Percentiles rank a stretch among this genome's conserved stretches.
Evolutionary conservation across 2,113 vertebrate species (phyloP).

Genomic region (Cavia aperea): DNA sequence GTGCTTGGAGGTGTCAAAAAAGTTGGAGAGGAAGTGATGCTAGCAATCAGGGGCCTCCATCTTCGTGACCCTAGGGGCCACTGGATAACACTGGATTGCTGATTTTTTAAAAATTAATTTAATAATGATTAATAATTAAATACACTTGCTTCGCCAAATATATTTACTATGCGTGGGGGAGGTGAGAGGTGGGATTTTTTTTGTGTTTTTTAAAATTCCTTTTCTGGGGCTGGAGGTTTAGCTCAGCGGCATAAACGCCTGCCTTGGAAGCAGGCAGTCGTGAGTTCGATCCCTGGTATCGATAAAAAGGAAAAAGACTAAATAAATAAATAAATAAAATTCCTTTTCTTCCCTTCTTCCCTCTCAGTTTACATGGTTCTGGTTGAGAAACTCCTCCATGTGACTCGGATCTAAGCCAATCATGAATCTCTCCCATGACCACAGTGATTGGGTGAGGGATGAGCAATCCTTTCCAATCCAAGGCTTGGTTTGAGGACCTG

Average conservation of each 20-base stretch:
- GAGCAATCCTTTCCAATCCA: not conserved
- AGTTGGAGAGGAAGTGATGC: not conserved
- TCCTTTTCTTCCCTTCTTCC: not conserved
- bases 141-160: not conserved
- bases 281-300: too few relatives aligned
- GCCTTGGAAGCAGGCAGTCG: too few relatives aligned
- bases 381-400: not conserved
- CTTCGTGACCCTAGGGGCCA: not conserved
- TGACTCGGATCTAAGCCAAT: constrained; percentile 11
- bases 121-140: not conserved
- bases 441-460: not conserved
- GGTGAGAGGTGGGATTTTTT: not conserved
- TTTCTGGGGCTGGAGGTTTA: too few relatives aligned
- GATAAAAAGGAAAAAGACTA: too few relatives aligned
- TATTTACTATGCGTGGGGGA: not conserved
- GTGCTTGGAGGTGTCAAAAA: not conserved
- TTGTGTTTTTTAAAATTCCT: not conserved
- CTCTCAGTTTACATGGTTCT: not conserved
- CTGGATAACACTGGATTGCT: not conserved
- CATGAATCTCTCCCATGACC: not conserved
- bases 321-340: too few relatives aligned
- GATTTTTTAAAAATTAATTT: not conserved
- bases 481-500: constrained; percentile 12
- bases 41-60: not conserved
- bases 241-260: too few relatives aligned